Evolutionary conservation across 1,140 invertebrate genomes (phyloP).

Genomic region (Lamellibrachia luymesi): DNA sequence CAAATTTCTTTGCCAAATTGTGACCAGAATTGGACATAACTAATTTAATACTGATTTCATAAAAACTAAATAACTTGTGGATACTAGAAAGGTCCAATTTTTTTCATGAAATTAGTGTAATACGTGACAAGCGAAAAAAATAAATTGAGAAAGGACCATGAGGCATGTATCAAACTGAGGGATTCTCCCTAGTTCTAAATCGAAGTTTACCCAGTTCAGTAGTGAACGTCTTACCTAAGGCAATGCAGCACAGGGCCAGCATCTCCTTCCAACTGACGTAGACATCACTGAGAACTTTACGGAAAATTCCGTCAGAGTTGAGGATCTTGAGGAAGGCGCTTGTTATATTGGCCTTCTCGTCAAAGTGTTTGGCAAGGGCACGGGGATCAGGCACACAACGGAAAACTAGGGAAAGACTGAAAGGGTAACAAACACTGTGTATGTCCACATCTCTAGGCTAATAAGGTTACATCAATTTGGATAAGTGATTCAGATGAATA

Average conservation of each 20-base stretch:
- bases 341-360: constrained; percentile 61
- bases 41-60: too few species aligned
- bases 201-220: background rate
- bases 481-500: too few species aligned
- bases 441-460: background rate
- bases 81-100: too few species aligned
- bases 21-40: too few species aligned
- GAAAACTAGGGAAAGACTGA: constrained; percentile 71
- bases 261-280: constrained; percentile 79
- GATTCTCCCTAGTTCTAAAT: too few species aligned
- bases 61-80: too few species aligned
- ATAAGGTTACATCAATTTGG: too few species aligned
- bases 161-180: too few species aligned
- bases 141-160: too few species aligned
- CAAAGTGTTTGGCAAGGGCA: background rate
- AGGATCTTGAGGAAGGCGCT: constrained; percentile 71
- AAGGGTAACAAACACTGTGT: constrained; percentile 56
- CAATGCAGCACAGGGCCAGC: constrained; percentile 75
- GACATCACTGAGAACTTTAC: constrained; percentile 83
- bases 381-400: constrained; percentile 72
- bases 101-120: too few species aligned
- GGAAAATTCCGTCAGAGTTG: constrained; percentile 79
- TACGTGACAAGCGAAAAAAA: too few species aligned
- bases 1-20: too few species aligned
- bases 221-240: constrained; percentile 68